Base-by-base conservation (phyloP, 2,797 vertebrate genomes). In the Chelonia mydas region DNA sequence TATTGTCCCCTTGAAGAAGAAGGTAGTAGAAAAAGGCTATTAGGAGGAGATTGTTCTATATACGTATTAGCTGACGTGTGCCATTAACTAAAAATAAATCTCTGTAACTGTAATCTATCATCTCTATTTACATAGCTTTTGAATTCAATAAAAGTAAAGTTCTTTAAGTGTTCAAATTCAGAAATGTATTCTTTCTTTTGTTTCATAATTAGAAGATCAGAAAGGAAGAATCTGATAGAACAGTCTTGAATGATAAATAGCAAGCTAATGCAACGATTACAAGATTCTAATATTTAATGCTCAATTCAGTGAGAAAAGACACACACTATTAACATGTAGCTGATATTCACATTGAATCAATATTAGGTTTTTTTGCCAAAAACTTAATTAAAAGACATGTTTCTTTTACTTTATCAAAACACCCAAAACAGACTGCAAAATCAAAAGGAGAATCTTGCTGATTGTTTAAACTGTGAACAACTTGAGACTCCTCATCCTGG, bases 111-210 rank as follows among this genome's bases (percentile, higher is more conserved):
- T 5, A 27, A 23, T 72, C 37, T 11, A 41, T 72, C 12, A 6
- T 21, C 5, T 72, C 68, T 23, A 41, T 23, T 41, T 72, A 72
- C 21, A 3, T n/a, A 37, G 0, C 10, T 72, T 82, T 41, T 13
- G 72, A 87, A 88, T 41, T 57, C 50, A 88, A 37, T 88, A 81
- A 93, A 83, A 93, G 47, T 54, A 25, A 19, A 41, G 19, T 41
- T 72, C 68, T 72, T 72, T 37, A 47, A 78, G 47, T 83, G 81
- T 88, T 68, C 51, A 3, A 28, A 74, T 47, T 79, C 84, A 78
- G 45, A 41, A 81, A 27, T 77, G 41, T 41, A 53, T 23, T 74
- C 23, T 57, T 23, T 74, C 23, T 57, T 74, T 89, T 84, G 9
- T 77, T 77, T 16, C 11, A 7, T 21, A 68, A 17, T 49, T 57